Percentiles rank a stretch among this genome's conserved stretches.
These are phyloP conservation scores for Zygothrica quintamaculata DNA, from an alignment of 2,888 invertebrate genomes.

Conservation along the genomic window DNA sequence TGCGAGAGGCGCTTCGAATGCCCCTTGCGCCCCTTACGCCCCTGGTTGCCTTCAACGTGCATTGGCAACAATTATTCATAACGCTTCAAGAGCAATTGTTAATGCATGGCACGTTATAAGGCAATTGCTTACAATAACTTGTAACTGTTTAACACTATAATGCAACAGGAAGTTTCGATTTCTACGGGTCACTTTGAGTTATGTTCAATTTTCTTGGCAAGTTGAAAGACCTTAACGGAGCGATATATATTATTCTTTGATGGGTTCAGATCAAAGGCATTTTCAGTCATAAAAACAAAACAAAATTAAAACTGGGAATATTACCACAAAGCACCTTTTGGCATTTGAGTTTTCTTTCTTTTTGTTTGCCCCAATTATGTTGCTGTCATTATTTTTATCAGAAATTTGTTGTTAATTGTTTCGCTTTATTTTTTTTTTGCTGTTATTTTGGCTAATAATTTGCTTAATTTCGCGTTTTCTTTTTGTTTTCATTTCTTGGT, in stretches of 20 bases:
- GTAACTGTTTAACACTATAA: slow-evolving; percentile 4
- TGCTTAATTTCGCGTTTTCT: not conserved
- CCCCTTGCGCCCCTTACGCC: not conserved
- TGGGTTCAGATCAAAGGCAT: no score
- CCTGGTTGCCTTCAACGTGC: slow-evolving; percentile 21
- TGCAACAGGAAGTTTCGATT: slow-evolving; percentile 69
- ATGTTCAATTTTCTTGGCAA: no score
- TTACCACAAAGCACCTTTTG: not conserved
- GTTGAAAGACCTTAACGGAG: slow-evolving; percentile 59
- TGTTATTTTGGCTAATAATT: slow-evolving; percentile 16
- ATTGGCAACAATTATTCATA: slow-evolving; percentile 58
- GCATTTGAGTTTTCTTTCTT: no score
- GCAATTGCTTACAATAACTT: slow-evolving; percentile 7
- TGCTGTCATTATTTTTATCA: slow-evolving; percentile 28
- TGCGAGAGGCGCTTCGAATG: not conserved
- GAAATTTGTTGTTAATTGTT: slow-evolving; percentile 29
- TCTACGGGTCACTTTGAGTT: slow-evolving; percentile 34
- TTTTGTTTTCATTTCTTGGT: not conserved
- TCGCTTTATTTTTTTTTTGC: slow-evolving; percentile 8
- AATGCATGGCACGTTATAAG: slow-evolving; percentile 53
- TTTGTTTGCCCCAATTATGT: slow-evolving; percentile 5
- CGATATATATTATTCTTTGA: no score
- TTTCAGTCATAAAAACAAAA: no score
- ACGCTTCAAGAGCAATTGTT: slow-evolving; percentile 39
- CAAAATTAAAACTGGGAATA: not conserved